Percentiles rank a stretch among this genome's conserved stretches.
Conservation (phyloP, 2,113 vertebrate species). For the Zosterops borbonicus region DNA sequence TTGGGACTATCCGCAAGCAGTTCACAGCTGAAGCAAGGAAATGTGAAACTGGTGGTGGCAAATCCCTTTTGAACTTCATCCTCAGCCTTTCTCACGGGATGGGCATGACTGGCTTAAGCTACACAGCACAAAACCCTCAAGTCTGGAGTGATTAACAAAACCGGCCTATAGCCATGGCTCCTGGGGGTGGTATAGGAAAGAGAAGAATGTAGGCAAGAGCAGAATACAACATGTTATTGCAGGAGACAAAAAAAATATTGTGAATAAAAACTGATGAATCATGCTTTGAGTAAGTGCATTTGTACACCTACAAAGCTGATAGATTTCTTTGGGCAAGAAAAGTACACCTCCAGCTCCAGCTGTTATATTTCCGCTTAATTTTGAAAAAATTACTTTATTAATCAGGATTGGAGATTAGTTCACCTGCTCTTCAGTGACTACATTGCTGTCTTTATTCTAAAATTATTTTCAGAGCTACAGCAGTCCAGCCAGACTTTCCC, state of each 20-base stretch:
- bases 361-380: background rate
- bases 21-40: background rate
- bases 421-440: constrained; percentile 3
- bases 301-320: background rate
- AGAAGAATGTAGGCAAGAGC: background rate
- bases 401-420: background rate
- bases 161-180: background rate
- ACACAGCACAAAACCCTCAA: accelerated
- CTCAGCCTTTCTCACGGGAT: background rate
- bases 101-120: background rate
- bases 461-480: constrained; percentile 20
- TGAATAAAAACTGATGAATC: background rate
- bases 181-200: background rate
- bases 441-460: background rate
- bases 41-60: background rate
- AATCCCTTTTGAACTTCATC: background rate
- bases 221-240: background rate
- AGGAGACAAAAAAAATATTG: background rate
- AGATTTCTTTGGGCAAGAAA: background rate
- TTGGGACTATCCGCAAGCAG: background rate
- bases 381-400: background rate
- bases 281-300: background rate
- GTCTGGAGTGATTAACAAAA: background rate
- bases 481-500: background rate
- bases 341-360: background rate